These are phyloP conservation scores for Danaus melanippus DNA, from an alignment of 1,140 invertebrate genomes.

Conservation along the genomic window DNA sequence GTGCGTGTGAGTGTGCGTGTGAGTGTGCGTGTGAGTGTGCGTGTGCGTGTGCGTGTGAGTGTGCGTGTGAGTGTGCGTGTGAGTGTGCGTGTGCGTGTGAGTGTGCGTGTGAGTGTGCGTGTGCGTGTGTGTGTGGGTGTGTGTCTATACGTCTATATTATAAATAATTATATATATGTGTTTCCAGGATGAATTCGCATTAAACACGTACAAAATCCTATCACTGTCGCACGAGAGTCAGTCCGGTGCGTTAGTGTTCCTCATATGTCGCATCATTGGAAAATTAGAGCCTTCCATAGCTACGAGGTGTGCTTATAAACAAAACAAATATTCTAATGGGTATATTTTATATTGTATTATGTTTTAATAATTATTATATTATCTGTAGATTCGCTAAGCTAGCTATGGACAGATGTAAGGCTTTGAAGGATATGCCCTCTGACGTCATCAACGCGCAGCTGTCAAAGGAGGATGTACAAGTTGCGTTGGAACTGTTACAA, in stretches of 20 bases:
- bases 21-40: too few species aligned
- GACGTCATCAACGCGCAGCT: slow-evolving; percentile 50
- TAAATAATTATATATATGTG: neutral
- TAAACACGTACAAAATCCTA: slow-evolving; percentile 59
- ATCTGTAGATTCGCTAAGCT: slow-evolving; percentile 53
- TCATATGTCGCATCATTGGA: slow-evolving; percentile 62
- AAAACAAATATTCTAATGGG: neutral
- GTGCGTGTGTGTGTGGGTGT: too few species aligned
- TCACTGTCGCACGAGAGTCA: slow-evolving; percentile 55
- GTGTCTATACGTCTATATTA: too few species aligned
- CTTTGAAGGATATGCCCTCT: slow-evolving; percentile 40
- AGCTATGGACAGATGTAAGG: slow-evolving; percentile 50
- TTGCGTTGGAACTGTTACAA: slow-evolving; percentile 61
- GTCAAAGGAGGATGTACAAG: slow-evolving; percentile 64
- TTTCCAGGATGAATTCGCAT: slow-evolving; percentile 59
- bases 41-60: too few species aligned
- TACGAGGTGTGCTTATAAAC: slow-evolving; percentile 30
- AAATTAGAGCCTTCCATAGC: slow-evolving; percentile 54
- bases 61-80: too few species aligned
- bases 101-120: slow-evolving; percentile 24
- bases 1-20: too few species aligned
- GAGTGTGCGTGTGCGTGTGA: too few species aligned
- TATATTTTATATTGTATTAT: neutral
- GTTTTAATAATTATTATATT: slow-evolving; percentile 3
- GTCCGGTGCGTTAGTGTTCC: slow-evolving; percentile 59